Percentiles rank a stretch among this genome's conserved stretches.
Conservation (phyloP, 2,797 vertebrate species). For the Sebastiscus tertius region DNA sequence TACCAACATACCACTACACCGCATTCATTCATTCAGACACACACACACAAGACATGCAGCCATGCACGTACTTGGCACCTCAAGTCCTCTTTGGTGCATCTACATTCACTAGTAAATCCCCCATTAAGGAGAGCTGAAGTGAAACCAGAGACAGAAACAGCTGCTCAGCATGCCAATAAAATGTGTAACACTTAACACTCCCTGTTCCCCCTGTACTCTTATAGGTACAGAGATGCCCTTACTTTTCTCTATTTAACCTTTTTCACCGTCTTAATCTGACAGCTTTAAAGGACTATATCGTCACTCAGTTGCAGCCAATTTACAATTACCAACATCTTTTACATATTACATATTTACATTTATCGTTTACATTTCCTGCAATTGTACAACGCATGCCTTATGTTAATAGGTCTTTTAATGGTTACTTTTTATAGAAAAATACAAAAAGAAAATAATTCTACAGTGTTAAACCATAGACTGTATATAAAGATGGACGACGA, state of each 20-base stretch:
- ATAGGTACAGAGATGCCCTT: neutral
- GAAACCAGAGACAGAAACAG: constrained; percentile 54
- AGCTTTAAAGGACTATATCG: neutral
- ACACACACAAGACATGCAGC: constrained; percentile 5
- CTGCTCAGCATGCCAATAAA: constrained; percentile 38
- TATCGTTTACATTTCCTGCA: neutral
- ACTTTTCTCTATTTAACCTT: neutral
- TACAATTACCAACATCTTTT: neutral
- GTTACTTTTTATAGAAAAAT: neutral
- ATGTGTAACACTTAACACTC: constrained; percentile 20
- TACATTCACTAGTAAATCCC: constrained; percentile 8
- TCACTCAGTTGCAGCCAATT: neutral
- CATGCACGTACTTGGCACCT: constrained; percentile 6
- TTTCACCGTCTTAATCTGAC: neutral
- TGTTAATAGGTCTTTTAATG: neutral
- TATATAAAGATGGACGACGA: too few species aligned
- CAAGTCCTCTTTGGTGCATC: neutral
- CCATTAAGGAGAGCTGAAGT: constrained; percentile 18
- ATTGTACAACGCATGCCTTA: neutral
- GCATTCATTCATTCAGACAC: neutral
- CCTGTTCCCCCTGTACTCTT: neutral
- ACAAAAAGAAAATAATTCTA: neutral
- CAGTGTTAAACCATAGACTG: too few species aligned
- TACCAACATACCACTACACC: constrained; percentile 11
- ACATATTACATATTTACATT: too few species aligned